Base-by-base conservation (phyloP, 1,140 invertebrate genomes). In the Macrotrachela quadricornifera region DNA sequence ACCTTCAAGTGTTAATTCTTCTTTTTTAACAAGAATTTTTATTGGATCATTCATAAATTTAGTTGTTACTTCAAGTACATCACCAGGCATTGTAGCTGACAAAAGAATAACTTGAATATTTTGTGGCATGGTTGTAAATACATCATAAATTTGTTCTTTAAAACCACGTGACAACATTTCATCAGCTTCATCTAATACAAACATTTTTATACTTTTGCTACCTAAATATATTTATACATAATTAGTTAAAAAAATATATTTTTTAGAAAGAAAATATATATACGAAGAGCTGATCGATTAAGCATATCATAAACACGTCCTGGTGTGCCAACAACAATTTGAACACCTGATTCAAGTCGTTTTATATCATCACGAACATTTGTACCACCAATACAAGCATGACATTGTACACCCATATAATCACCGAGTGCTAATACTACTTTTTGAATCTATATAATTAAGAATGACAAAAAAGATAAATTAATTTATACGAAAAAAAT, bases 131-230 rank as follows among this genome's bases (percentile, higher is more conserved):
- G 79, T 80, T 70, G 83, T 84, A 73, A 97, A 96, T 46, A 97
- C 88, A 75, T 97, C 88, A 68, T 97, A 90, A 67, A 99, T 97
- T 73, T 97, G 92, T 72, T 99, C 92, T 71, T 96, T 97, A 68
- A 99, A 99, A 58, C 94, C 94, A 71, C 90, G 77, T 36, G 90
- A 95, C 66, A 99, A 80, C 92, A 99, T 99, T 75, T 99, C 94
- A 73, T 99, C 94, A 61, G 94, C 92, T 75, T 99, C 94, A 73
- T 99, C 94, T 57, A 99, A 77, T 8, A 99, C 90, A 69, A 99
- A 97, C 65, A 97, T 79, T 71, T 90, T 92, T 62, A 99, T 97
- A 59, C 76, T 75, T 11, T 65, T 77, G 75, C 62, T 85, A 71
- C 68, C 90, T 83, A 70, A 97, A 87, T 59, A 81, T 80, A 51